Conservation (phyloP, 1,140 invertebrate genomes). For the Ostrea edulis region DNA sequence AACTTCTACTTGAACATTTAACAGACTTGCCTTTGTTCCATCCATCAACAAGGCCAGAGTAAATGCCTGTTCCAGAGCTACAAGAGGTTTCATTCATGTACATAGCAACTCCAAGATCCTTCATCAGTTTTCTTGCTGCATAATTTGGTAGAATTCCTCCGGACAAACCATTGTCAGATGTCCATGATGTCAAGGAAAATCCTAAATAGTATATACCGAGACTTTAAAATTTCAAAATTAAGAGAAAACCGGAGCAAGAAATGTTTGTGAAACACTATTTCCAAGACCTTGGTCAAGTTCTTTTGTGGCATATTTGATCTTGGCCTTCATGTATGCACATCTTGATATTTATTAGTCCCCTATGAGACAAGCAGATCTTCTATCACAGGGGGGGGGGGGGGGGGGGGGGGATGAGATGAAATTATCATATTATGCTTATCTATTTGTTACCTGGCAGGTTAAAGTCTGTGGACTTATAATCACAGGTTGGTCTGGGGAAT, state of each 20-base stretch:
- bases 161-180: neutral
- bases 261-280: too few species aligned
- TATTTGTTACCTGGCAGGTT: neutral
- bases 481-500: conserved; percentile 25
- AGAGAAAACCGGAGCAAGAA: too few species aligned
- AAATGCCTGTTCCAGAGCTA: neutral
- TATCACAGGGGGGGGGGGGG: too few species aligned
- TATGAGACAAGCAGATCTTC: too few species aligned
- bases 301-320: too few species aligned
- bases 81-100: conserved; percentile 46
- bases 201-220: conserved; percentile 15
- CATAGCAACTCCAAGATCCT: conserved; percentile 36
- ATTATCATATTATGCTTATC: too few species aligned
- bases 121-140: conserved; percentile 16
- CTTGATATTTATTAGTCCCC: too few species aligned
- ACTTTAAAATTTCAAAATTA: neutral
- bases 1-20: neutral
- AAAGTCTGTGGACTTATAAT: conserved; percentile 34
- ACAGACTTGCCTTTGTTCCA: conserved; percentile 38
- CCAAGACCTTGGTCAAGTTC: too few species aligned
- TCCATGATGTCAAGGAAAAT: conserved; percentile 44
- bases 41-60: conserved; percentile 18
- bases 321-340: too few species aligned
- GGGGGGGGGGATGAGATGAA: too few species aligned
- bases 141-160: conserved; percentile 6